Conservation (phyloP, 2,113 vertebrate genomes). For the Crocuta crocuta region DNA sequence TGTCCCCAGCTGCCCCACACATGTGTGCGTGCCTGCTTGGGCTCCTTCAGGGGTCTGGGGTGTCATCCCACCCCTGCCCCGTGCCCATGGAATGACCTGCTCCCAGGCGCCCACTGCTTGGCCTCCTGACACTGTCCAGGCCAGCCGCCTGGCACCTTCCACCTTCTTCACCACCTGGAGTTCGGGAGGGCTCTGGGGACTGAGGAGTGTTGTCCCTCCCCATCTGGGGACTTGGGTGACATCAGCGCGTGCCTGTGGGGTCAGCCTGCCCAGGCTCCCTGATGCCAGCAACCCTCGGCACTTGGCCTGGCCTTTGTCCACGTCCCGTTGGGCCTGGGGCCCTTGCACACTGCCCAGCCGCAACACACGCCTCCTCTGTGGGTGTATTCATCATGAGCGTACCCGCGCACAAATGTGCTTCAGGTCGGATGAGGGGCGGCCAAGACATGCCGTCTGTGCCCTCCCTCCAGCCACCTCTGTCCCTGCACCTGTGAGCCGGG, state of each 20-base stretch:
- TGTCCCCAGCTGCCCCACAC: neutral
- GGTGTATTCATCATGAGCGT: neutral
- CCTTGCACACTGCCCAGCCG: neutral
- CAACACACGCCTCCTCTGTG: neutral
- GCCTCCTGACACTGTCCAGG: neutral
- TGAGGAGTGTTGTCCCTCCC: neutral
- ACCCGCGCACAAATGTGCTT: fast-evolving
- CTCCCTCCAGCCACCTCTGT: fast-evolving
- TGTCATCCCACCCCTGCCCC: constrained; percentile 64
- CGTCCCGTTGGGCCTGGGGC: neutral
- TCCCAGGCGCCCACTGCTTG: neutral
- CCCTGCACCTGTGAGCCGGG: fast-evolving
- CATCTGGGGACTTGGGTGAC: neutral
- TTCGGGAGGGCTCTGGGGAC: fast-evolving
- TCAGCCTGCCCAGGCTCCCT: neutral
- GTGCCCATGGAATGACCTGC: constrained; percentile 70
- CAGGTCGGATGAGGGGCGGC: neutral
- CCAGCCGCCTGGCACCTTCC: neutral
- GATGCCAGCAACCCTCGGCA: neutral
- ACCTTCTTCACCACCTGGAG: constrained; percentile 56
- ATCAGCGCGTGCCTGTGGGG: neutral
- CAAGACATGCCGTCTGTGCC: fast-evolving
- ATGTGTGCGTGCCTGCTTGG: constrained; percentile 63
- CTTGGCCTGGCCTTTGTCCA: neutral
- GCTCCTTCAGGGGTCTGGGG: constrained; percentile 48